Base-by-base conservation (phyloP, 2,113 vertebrate species). In the Arizona elegans region DNA sequence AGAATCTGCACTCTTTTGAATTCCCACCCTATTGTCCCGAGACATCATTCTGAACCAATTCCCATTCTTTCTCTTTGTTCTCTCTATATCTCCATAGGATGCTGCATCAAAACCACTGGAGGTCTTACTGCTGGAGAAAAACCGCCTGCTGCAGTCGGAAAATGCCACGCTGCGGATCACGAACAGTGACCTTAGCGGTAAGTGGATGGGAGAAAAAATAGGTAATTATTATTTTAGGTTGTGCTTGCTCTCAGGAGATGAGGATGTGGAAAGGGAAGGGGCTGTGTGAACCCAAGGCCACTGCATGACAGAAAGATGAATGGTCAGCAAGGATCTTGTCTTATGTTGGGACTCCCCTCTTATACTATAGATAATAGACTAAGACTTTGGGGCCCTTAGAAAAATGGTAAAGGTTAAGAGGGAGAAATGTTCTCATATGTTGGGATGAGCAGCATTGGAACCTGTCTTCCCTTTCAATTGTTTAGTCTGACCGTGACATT, bases 161-260 rank as follows among this genome's bases (percentile, higher is more conserved):
- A 99, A 98, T 1, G 98, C 99, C 43, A 98, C 98, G 7, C 98
- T 99, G 96, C 99, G 99, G 95, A 99, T 99, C 95, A 98, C 98
- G 91, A 99, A 99, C 97, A 99, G 98, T 19, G 99, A 99, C 97
- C 98, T 99, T 97, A 99, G 98, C 54, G 98, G 99, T 99, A 98
- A 98, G 99, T 99, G 90, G 94, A 56, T 8, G n/a, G 58, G 17
- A 54, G 24, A 2, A 59, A 59, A 38, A 50, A 43, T 19, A 47
- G 24, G 8, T 24, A 2, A 2, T 75, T 54, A 3, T 54, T 19
- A 2, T 17, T 59, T 53, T 81, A 0, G 3, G 50, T 33, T 96
- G 0, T 93, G 93, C 92, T 95, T 93, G 55, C 96, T 96, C 93
- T 95, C 95, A 5, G 56, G 59, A 91, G 96, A 95, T 92, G 55